Conservation (phyloP, 2,888 invertebrate species). For the Alviniconcha strummeri region DNA sequence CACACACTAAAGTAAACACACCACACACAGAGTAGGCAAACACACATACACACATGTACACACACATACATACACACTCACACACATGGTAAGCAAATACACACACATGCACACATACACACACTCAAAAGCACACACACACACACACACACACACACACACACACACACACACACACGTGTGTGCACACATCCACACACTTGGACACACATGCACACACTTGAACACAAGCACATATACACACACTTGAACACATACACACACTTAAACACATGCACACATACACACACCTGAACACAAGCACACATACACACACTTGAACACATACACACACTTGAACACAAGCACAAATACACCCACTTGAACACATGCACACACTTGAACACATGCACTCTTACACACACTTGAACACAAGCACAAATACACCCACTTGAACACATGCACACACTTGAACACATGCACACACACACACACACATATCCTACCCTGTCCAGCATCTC, state of each 20-base stretch:
- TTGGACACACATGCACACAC: background rate
- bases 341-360: background rate
- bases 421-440: background rate
- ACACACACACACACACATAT: slow-evolving; percentile 17
- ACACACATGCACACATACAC: background rate
- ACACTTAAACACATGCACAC: background rate
- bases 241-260: background rate
- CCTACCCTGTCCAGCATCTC: slow-evolving; percentile 87
- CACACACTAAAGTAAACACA: background rate
- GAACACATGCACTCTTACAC: background rate
- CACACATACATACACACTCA: too few species aligned
- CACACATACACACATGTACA: background rate
- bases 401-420: background rate
- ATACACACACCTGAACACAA: background rate
- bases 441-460: background rate
- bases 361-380: background rate
- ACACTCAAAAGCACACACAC: background rate
- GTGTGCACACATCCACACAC: background rate
- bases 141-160: background rate
- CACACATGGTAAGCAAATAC: background rate
- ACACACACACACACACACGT: background rate
- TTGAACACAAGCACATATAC: background rate
- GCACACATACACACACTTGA: background rate
- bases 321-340: background rate
- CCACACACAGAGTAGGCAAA: background rate